A percentile compares a stretch with the other conserved stretches of the same genome.
These are phyloP conservation scores for Coturnix japonica DNA, from an alignment of 2,113 vertebrate species.

Conservation along the genomic window DNA sequence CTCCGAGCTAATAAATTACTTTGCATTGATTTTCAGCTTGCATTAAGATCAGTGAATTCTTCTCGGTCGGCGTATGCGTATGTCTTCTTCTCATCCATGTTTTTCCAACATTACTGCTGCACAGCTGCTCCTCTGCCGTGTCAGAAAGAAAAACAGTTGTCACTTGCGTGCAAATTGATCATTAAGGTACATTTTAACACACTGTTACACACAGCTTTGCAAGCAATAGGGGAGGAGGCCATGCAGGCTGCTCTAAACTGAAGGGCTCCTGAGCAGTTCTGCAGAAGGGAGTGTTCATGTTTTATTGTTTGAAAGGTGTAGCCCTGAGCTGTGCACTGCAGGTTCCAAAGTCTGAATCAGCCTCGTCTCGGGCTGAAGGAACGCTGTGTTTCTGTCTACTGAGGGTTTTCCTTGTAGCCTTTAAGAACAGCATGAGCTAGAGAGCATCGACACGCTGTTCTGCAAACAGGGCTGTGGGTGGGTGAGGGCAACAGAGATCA, in stretches of 20 bases:
- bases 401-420: background rate
- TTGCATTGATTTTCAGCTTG: constrained; percentile 79
- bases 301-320: background rate
- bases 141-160: constrained; percentile 19
- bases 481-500: no score
- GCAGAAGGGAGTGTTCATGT: background rate
- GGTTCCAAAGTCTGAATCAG: background rate
- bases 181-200: constrained; percentile 84
- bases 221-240: background rate
- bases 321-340: background rate
- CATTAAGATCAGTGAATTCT: constrained; percentile 87
- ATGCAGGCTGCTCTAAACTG: background rate
- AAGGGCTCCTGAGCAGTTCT: background rate
- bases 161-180: constrained; percentile 83
- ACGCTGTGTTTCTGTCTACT: background rate
- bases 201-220: background rate
- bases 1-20: background rate
- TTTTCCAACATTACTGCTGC: constrained; percentile 88
- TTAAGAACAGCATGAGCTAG: background rate
- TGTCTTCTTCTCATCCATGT: constrained; percentile 88
- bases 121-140: constrained; percentile 27
- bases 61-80: constrained; percentile 89
- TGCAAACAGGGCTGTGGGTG: background rate
- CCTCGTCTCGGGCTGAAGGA: background rate
- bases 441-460: background rate